Base-by-base conservation (phyloP, 1,140 invertebrate genomes). In the Lordiphosa clarofinis region DNA sequence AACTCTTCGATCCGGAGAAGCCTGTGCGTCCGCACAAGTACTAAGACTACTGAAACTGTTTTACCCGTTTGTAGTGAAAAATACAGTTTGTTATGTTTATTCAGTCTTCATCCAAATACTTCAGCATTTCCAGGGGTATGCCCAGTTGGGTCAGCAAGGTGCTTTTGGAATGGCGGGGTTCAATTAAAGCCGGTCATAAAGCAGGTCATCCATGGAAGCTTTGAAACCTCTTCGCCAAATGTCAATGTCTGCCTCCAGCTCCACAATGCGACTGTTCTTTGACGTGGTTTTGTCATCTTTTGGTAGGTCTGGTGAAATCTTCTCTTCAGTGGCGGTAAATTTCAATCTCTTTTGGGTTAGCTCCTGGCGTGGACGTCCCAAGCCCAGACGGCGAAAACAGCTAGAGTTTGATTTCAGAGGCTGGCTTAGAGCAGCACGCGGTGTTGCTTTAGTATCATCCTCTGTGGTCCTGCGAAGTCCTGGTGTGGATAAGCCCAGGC, bases 1-100 rank as follows among this genome's bases (percentile, higher is more conserved):
- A 94, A 88, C 88, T 98, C 9, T 97, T 96, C 90, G 93, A 98
- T 89, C 94, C 95, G 1, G 94, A 96, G 72, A 92, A 92, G 57
- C 96, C 96, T 4, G 89, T 96, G 11, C 91, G 94, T 75, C 93
- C 94, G 3, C 96, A 98, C 89, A 91, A 92, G 88, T 95, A 93
- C 91, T 95, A 92, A 44, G 21, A 19, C 4, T 3, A 28, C 6
- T 28, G 0, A 11, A 15, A 19, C 15, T 48, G 7, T 31, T 35
- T 35, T 48, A 31, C 4, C 11, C 4, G 5, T 55, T 44, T 44
- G 8, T 11, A 9, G 42, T 58, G 42, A 39, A 54, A 43, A 82
- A 84, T 82, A 76, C 42, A 76, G 55, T 59, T 76, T 15, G 57
- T 24, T 38, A 46, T 24, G 31, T 10, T 43, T 46, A 31, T 6